Base-by-base conservation (phyloP, 2,113 vertebrate species). In the Anoura caudifer region DNA sequence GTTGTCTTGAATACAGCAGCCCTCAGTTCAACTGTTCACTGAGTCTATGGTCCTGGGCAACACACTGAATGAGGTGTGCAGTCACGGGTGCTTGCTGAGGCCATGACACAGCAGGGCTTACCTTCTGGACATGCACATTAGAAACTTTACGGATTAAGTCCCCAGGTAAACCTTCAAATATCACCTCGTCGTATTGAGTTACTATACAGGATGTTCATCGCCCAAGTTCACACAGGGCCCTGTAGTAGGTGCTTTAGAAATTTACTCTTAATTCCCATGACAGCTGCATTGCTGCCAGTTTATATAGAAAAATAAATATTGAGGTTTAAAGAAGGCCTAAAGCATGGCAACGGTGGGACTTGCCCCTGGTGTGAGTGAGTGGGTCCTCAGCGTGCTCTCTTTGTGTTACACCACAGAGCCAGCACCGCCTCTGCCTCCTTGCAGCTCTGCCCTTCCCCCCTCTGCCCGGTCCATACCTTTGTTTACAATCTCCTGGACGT, bases 241-340 rank as follows among this genome's bases (percentile, higher is more conserved):
- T 70, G 5, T 26, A 3, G 0, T 13, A 80, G 72, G 7, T 80
- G 19, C 33, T 65, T 86, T 59, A 81, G 33, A 93, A 43, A 36
- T 24, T 36, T 75, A 13, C 24, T 94, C 88, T 95, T 41, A 94
- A 43, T 94, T 94, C 20, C 81, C 33, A 65, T 5, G 26, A 36
- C 41, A 43, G 36, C 33, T 72, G 16, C 20, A 36, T 65, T 56
- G 17, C 93, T 80, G 31, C 12, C 43, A 38, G 77, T 95, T 91
- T 91, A 67, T 12, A 41, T 19, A 65, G 50, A 90, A 84, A 47
- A 61, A 59, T 7, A 79, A 75, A 73, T 26, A 70, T 0, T 1
- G 6, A 89, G 26, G 45, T 15, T 56, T 87, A 63, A 52, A 33
- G 59, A 77, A 43, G 24, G 28, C 10, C 13, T 45, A 1, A 63